phyloP scores from a whole-genome alignment of 2,797 vertebrate species.

The Poecilia velifera region DNA sequence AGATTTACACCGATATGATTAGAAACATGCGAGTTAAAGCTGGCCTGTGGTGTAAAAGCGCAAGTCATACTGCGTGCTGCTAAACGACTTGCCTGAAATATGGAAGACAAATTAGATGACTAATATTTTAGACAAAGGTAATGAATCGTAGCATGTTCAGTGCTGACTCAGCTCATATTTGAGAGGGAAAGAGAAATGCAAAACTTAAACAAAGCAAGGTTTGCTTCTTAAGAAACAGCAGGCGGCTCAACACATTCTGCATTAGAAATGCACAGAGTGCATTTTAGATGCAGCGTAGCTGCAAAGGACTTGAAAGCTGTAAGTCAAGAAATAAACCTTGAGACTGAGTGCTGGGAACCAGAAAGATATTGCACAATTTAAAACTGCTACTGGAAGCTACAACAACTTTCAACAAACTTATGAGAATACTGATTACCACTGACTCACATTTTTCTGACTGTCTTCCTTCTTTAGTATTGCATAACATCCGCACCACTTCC shows the following conservation, averaged over 20 bases:
- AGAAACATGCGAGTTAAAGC: not conserved
- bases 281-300: slow-evolving; percentile 5
- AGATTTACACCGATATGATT: not conserved
- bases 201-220: slow-evolving; percentile 61
- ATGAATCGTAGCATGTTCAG: not conserved
- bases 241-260: slow-evolving; percentile 12
- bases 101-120: not conserved
- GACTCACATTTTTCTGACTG: not conserved
- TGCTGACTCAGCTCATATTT: not conserved
- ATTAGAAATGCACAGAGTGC: slow-evolving; percentile 15
- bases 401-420: not conserved
- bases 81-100: slow-evolving; percentile 1
- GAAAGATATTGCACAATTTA: not conserved
- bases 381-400: not conserved
- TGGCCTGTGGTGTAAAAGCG: not conserved
- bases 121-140: not conserved
- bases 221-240: slow-evolving; percentile 5
- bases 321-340: slow-evolving; percentile 26
- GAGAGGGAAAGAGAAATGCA: slow-evolving; percentile 37
- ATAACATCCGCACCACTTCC: not conserved
- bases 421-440: not conserved
- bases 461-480: not conserved
- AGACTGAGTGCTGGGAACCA: slow-evolving; percentile 2
- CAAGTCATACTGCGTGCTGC: not conserved
- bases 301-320: slow-evolving; percentile 20